A percentile compares a stretch with the other conserved stretches of the same genome.
Evolutionary conservation across 1,140 invertebrate genomes (phyloP).

Genomic region (Drosophila hydei): DNA sequence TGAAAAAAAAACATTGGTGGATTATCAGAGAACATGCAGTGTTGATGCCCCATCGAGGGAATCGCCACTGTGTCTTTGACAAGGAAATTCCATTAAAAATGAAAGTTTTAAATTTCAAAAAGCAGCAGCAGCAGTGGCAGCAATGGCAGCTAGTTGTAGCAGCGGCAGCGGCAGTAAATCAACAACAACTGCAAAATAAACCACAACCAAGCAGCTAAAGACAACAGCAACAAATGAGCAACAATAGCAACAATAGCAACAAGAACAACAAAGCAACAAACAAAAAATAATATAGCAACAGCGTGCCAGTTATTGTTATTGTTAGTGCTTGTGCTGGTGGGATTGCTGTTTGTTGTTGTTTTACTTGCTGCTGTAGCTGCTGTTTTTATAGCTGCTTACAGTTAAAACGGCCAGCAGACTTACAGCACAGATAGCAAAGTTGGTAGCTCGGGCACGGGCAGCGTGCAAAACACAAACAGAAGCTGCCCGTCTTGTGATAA

Average conservation of each 20-base stretch:
- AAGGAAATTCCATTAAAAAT: conserved; percentile 80
- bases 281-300: conserved; percentile 38
- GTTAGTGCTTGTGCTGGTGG: conserved; percentile 30
- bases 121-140: conserved; percentile 35
- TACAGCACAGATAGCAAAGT: conserved; percentile 49
- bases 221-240: conserved; percentile 47
- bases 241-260: conserved; percentile 20
- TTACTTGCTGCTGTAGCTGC: conserved; percentile 27
- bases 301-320: conserved; percentile 64
- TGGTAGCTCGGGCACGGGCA: conserved; percentile 26
- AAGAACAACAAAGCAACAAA: neutral
- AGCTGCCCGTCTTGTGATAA: conserved; percentile 64
- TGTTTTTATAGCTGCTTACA: conserved; percentile 65
- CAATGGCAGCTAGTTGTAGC: conserved; percentile 13
- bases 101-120: conserved; percentile 70
- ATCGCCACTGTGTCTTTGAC: conserved; percentile 63
- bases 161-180: conserved; percentile 39
- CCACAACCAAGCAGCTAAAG: conserved; percentile 37
- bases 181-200: conserved; percentile 52
- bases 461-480: conserved; percentile 33
- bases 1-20: conserved; percentile 61
- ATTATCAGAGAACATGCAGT: conserved; percentile 51
- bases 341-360: conserved; percentile 40
- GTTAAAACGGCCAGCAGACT: conserved; percentile 52
- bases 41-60: conserved; percentile 49